A percentile compares a stretch with the other conserved stretches of the same genome.
These are phyloP conservation scores for Rhyacophila evoluta DNA, from an alignment of 2,888 invertebrate species.

Conservation along the genomic window DNA sequence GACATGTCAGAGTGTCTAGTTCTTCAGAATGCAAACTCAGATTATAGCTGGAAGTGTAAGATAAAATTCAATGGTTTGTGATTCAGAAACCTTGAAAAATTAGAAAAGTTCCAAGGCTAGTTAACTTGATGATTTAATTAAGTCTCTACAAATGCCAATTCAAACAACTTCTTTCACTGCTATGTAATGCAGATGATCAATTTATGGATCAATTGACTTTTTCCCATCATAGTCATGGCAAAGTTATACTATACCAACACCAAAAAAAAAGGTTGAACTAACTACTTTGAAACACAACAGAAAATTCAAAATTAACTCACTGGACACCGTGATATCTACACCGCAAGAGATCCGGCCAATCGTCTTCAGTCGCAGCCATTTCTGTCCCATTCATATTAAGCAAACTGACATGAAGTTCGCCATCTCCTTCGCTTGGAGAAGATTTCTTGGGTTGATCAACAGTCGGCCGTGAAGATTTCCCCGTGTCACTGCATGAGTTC, in stretches of 20 bases:
- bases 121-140: no score
- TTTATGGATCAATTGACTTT: no score
- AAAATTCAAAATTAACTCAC: constrained; percentile 67
- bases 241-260: no score
- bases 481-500: constrained; percentile 16
- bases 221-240: no score
- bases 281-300: background rate
- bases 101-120: no score
- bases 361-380: constrained; percentile 61
- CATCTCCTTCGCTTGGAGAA: background rate
- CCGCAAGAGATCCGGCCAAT: constrained; percentile 74
- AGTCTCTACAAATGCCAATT: no score
- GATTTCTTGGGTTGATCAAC: constrained; percentile 20
- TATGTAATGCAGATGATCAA: no score
- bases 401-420: background rate
- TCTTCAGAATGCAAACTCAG: constrained; percentile 77
- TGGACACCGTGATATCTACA: constrained; percentile 78
- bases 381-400: constrained; percentile 57
- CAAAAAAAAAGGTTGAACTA: no score
- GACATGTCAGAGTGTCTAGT: constrained; percentile 75
- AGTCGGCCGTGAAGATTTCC: background rate
- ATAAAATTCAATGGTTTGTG: no score
- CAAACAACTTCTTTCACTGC: no score
- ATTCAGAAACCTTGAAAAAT: no score
- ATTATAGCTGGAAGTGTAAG: constrained; percentile 79